A percentile compares a stretch with the other conserved stretches of the same genome.
These are phyloP conservation scores for Scelioninae gen. 1 DNA, from an alignment of 2,888 invertebrate species.

Conservation along the genomic window DNA sequence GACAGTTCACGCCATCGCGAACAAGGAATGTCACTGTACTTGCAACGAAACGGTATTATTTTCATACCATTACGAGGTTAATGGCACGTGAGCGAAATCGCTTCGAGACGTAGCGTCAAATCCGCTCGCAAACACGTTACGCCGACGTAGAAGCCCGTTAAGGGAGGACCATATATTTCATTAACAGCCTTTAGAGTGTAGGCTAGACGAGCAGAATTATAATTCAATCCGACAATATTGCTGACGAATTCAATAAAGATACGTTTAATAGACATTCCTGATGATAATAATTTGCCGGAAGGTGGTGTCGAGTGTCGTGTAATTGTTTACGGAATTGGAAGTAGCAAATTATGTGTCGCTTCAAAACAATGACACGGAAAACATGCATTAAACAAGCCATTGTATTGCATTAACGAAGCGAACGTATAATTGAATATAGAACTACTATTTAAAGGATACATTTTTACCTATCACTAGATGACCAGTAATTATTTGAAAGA, in stretches of 20 bases:
- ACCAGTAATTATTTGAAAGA: too few relatives aligned
- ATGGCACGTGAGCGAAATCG: constrained; percentile 43
- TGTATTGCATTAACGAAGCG: too few relatives aligned
- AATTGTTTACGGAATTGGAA: constrained; percentile 43
- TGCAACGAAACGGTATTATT: constrained; percentile 38
- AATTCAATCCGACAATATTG: constrained; percentile 39
- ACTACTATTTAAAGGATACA: too few relatives aligned
- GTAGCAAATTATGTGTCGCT: constrained; percentile 12
- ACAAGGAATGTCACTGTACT: constrained; percentile 43
- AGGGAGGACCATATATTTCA: constrained; percentile 30
- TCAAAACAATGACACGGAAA: constrained; percentile 18
- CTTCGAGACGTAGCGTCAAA: constrained; percentile 31
- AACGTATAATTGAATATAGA: too few relatives aligned
- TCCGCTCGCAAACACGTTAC: constrained; percentile 8
- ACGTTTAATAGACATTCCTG: constrained; percentile 40
- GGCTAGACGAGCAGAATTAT: constrained; percentile 16
- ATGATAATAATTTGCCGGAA: constrained; percentile 20
- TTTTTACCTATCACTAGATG: too few relatives aligned
- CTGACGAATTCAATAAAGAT: constrained; percentile 46
- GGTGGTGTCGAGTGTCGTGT: constrained; percentile 16
- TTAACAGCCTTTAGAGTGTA: constrained; percentile 24
- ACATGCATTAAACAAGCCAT: not conserved
- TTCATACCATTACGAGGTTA: constrained; percentile 42
- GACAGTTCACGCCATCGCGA: too few relatives aligned
- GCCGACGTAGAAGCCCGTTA: not conserved